A percentile compares a stretch with the other conserved stretches of the same genome.
Conservation (phyloP, 1,140 invertebrate species). For the Stegodyphus mimosarum region DNA sequence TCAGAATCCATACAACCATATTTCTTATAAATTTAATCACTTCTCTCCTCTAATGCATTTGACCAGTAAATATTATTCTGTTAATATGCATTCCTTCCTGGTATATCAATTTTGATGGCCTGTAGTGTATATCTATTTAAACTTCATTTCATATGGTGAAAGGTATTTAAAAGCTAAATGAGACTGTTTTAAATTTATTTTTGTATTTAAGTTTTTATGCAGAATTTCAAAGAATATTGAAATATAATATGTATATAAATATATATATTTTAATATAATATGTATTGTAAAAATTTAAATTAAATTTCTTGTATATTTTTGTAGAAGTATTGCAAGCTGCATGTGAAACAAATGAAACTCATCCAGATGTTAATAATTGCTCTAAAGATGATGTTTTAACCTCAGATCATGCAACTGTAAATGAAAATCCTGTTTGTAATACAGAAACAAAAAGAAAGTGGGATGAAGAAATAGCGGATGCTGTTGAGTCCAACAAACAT, state of each 20-base stretch:
- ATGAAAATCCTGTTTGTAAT: constrained; percentile 34
- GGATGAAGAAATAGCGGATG: constrained; percentile 17
- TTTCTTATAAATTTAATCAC: neutral
- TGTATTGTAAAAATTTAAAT: neutral
- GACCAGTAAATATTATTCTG: too few species aligned
- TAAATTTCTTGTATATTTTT: constrained; percentile 4
- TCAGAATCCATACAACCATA: neutral
- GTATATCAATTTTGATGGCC: too few species aligned
- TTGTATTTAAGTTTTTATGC: too few species aligned
- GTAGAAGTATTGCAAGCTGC: constrained; percentile 39
- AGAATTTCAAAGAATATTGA: too few species aligned
- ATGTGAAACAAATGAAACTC: constrained; percentile 36
- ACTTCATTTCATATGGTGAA: too few species aligned
- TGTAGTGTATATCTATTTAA: too few species aligned
- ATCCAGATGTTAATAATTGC: constrained; percentile 8
- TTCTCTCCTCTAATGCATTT: neutral
- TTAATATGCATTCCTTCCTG: too few species aligned
- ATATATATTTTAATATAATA: too few species aligned
- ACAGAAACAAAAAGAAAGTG: constrained; percentile 42
- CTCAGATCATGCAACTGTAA: neutral
- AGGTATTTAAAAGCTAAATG: too few species aligned
- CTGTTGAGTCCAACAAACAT: constrained; percentile 3
- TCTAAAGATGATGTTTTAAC: neutral
- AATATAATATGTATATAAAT: neutral
- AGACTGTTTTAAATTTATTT: too few species aligned